Evolutionary conservation across 2,113 vertebrate genomes (phyloP).

Genomic region (Sorex fumeus): DNA sequence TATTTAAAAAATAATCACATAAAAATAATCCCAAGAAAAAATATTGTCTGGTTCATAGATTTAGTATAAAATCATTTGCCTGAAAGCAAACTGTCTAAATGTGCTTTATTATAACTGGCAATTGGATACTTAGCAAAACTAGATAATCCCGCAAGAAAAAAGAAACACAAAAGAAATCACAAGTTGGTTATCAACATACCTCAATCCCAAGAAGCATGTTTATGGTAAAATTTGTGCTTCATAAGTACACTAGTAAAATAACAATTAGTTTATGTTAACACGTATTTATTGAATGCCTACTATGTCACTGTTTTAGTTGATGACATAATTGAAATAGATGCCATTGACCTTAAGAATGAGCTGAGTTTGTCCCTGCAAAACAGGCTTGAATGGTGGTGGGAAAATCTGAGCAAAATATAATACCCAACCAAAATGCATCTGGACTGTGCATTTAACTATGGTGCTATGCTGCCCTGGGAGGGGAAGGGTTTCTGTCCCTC

Average conservation of each 20-base stretch:
- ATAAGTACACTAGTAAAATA: neutral
- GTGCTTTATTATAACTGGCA: conserved; percentile 7
- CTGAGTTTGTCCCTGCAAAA: too few relatives aligned
- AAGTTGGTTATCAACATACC: neutral
- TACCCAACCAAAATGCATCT: too few relatives aligned
- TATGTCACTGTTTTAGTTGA: neutral
- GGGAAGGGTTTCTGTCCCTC: too few relatives aligned
- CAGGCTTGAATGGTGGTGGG: too few relatives aligned
- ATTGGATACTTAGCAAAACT: neutral
- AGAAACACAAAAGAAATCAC: neutral
- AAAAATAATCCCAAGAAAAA: conserved; percentile 5
- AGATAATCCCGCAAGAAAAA: conserved; percentile 26
- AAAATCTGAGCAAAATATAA: too few relatives aligned
- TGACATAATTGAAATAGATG: neutral
- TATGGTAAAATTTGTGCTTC: neutral
- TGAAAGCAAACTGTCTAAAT: neutral
- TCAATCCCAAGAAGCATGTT: neutral
- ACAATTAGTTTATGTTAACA: conserved; percentile 10
- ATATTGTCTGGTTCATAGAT: conserved; percentile 18
- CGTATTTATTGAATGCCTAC: conserved; percentile 24
- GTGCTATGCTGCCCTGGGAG: too few relatives aligned
- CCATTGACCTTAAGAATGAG: neutral
- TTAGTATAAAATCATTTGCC: conserved; percentile 36
- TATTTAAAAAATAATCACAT: conserved; percentile 5
- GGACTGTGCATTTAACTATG: too few relatives aligned